Evolutionary conservation across 2,888 invertebrate genomes (phyloP).

Genomic region (Acleris holmiana): DNA sequence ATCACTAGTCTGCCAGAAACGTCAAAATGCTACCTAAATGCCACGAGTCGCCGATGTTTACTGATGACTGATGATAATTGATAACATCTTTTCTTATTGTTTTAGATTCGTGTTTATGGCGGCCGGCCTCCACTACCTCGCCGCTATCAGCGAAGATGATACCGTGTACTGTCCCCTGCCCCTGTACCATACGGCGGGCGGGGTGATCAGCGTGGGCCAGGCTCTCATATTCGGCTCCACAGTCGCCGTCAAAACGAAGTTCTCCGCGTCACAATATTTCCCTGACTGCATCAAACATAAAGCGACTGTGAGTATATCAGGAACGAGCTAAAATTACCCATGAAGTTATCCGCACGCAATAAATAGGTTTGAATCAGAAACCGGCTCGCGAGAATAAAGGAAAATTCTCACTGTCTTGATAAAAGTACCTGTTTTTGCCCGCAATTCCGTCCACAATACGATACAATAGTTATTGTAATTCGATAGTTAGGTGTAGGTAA

Average conservation of each 20-base stretch:
- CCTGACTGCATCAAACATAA: conserved; percentile 95
- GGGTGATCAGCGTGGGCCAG: conserved; percentile 93
- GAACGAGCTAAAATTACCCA: too few relatives aligned
- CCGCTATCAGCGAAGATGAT: conserved; percentile 87
- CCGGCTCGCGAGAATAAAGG: too few relatives aligned
- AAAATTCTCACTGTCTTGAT: too few relatives aligned
- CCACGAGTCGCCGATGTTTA: too few relatives aligned
- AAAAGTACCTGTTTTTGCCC: too few relatives aligned
- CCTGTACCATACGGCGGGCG: conserved; percentile 98
- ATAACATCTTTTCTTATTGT: conserved; percentile 9
- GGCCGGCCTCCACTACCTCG: conserved; percentile 87
- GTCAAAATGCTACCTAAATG: too few relatives aligned
- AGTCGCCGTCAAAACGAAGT: conserved; percentile 93
- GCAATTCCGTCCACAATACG: too few relatives aligned
- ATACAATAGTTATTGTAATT: too few relatives aligned
- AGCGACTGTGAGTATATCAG: conserved; percentile 91
- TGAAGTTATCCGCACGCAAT: not conserved
- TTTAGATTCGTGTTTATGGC: conserved; percentile 91
- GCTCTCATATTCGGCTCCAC: conserved; percentile 92
- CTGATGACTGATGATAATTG: too few relatives aligned
- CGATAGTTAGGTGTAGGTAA: too few relatives aligned
- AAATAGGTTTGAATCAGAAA: not conserved
- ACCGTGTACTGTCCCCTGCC: conserved; percentile 95
- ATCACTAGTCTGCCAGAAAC: too few relatives aligned
- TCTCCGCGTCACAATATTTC: conserved; percentile 97